Conservation (phyloP, 2,888 invertebrate species). For the Nebria brevicollis region DNA sequence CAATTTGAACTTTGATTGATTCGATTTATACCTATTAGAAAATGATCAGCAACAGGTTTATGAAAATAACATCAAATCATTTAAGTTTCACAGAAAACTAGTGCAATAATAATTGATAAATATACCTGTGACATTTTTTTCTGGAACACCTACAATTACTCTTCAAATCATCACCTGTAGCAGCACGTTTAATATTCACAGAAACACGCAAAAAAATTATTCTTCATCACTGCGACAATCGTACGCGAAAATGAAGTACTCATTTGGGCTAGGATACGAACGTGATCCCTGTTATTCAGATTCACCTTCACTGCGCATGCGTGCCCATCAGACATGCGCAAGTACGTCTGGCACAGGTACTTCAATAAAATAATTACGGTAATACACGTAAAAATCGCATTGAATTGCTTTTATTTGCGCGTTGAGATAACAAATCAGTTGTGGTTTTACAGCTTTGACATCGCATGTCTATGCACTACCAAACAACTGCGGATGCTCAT, state of each 20-base stretch:
- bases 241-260: not conserved
- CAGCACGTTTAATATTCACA: not conserved
- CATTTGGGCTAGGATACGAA: not conserved
- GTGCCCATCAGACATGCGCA: not conserved
- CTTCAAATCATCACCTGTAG: not conserved
- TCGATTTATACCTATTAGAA: not conserved
- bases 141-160: not conserved
- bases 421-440: no score
- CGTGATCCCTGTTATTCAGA: constrained; percentile 1
- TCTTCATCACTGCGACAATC: not conserved
- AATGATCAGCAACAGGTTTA: not conserved
- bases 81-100: not conserved
- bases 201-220: not conserved
- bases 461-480: no score
- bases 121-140: not conserved
- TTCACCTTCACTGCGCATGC: not conserved
- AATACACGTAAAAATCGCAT: not conserved
- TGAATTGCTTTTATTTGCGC: not conserved
- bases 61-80: not conserved
- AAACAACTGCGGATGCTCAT: no score
- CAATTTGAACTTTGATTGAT: not conserved
- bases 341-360: not conserved
- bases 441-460: no score
- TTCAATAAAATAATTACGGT: not conserved
- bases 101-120: not conserved